A percentile compares a stretch with the other conserved stretches of the same genome.
phyloP scores from a whole-genome alignment of 2,888 invertebrate genomes.

The Nemurella pictetii region DNA sequence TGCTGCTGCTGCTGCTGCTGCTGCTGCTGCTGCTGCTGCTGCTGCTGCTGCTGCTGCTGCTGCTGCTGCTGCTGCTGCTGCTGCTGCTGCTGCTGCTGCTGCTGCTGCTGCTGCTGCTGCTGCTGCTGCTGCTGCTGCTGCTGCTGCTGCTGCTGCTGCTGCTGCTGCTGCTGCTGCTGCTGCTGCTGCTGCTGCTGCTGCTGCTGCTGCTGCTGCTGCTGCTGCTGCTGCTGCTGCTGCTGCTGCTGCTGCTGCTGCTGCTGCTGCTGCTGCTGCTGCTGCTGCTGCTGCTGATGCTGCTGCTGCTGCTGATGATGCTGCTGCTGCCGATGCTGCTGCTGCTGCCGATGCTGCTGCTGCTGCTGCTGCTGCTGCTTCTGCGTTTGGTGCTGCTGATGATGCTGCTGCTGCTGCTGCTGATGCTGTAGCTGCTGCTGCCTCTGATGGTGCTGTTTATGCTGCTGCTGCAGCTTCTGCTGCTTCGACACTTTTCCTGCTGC shows the following conservation, averaged over 20 bases:
- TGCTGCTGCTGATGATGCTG: no score
- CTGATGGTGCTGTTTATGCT: no score
- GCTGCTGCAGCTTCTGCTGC: no score
- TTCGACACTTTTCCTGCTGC: no score
- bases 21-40: background rate
- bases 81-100: background rate
- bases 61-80: background rate
- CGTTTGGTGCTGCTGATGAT: no score
- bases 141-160: background rate
- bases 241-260: background rate
- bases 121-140: background rate
- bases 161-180: background rate
- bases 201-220: background rate
- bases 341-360: no score
- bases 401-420: no score
- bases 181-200: background rate
- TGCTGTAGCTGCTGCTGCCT: no score
- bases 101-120: background rate
- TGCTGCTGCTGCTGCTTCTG: no score
- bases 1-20: background rate
- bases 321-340: no score
- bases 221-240: background rate
- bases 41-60: background rate
- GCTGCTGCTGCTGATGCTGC: no score
- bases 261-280: no score